These are phyloP conservation scores for Salvator merianae DNA, from an alignment of 2,113 vertebrate genomes.

Conservation along the genomic window DNA sequence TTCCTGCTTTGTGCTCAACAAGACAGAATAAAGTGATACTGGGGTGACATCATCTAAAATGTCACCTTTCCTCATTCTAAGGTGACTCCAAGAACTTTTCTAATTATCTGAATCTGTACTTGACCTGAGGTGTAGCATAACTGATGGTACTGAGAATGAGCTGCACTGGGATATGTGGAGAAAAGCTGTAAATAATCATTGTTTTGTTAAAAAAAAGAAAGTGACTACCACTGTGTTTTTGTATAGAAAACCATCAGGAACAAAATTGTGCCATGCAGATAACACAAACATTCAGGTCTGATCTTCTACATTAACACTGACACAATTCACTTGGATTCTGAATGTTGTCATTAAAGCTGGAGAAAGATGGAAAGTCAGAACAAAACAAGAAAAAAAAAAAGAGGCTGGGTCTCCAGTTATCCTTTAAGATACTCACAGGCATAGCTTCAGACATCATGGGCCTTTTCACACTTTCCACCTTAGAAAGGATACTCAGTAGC, in stretches of 20 bases:
- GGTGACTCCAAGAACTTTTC: constrained; percentile 30
- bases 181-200: not conserved
- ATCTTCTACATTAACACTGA: not conserved
- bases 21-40: constrained; percentile 54
- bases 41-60: constrained; percentile 48
- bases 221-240: fast-evolving
- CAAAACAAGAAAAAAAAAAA: fast-evolving
- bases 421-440: not conserved
- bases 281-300: not conserved
- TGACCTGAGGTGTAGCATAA: constrained; percentile 16
- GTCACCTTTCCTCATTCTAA: constrained; percentile 42
- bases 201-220: not conserved
- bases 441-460: no score
- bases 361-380: not conserved
- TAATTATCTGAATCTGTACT: constrained; percentile 45
- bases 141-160: constrained; percentile 22
- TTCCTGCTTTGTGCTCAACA: constrained; percentile 24
- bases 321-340: not conserved
- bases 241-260: not conserved
- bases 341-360: not conserved
- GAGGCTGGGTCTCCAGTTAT: not conserved
- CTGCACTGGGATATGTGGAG: not conserved
- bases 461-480: no score
- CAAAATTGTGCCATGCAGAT: not conserved
- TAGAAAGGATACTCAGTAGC: no score